Evolutionary conservation across 92 coral and sea anemone genomes (phyloP), one percentile per base, ranked within the genome.

Genomic region (Metridium senile): DNA sequence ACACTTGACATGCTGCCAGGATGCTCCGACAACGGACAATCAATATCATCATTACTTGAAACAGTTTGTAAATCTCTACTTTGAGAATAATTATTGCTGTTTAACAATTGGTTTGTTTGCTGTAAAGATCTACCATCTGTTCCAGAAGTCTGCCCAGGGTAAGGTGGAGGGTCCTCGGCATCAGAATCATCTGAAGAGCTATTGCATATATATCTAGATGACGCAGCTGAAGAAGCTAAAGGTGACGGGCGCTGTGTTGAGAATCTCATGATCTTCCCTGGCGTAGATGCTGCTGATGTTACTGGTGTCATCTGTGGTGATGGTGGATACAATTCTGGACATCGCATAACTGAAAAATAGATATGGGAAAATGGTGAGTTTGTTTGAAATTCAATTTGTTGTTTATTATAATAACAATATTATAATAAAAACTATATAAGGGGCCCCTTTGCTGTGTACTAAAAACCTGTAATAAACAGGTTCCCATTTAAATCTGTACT

Each of bases 261-360:
- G 45, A 67, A 78, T 8, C 75, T 59, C 54, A 72, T 19, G 25
- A 21, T 25, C 26, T 43, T 33, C 1, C 34, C 66, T 31, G 64
- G 74, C 8, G 72, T 76, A 20, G 73, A 76, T 22, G 43, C 39
- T 16, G 35, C 26, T 0, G 70, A 79, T 34, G 58, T 22, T 1
- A 74, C 69, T 9, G 84, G 84, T n/a, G 76, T 68, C 76, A 79
- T 79, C 46, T 68, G 84, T 18, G 93, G 93, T 1, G 93, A 83
- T 17, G 93, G 89, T 21, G 93, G 93, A 74, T 88, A 88, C n/a
- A 88, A 86, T 23, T 88, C 93, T 20, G 93, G 93, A 30, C 57
- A 84, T 58, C 89, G 74, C 89, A 84, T 84, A 13, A 88, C 93
- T 88, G 78, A 10, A 77, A 29, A 0, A 23, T 17, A 57, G 8